A percentile compares a stretch with the other conserved stretches of the same genome.
phyloP scores from a whole-genome alignment of 2,113 vertebrate genomes.

The Platycercus adscitus region DNA sequence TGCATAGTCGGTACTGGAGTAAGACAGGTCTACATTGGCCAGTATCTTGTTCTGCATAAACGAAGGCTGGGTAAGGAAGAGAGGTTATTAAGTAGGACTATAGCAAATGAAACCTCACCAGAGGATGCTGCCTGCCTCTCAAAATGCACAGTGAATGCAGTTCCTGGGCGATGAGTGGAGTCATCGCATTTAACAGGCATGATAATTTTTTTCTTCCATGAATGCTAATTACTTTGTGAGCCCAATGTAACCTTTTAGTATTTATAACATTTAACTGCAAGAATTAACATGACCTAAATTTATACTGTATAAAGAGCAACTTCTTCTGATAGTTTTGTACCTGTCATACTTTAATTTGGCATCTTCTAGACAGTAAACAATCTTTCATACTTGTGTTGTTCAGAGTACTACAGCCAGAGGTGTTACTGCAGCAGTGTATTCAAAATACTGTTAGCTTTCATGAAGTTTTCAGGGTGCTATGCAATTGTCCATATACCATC shows the following conservation, averaged over 20 bases:
- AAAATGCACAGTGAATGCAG: background rate
- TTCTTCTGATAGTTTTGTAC: background rate
- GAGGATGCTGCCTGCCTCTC: background rate
- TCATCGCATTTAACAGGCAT: background rate
- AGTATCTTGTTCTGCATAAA: background rate
- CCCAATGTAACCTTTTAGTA: background rate
- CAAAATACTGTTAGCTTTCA: background rate
- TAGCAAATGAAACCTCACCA: background rate
- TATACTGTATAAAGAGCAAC: background rate
- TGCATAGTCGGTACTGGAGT: background rate
- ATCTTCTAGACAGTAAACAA: background rate
- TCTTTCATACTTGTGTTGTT: background rate
- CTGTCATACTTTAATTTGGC: background rate
- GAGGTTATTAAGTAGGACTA: background rate
- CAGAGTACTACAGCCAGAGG: background rate
- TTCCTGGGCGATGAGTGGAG: background rate
- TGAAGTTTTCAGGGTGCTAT: background rate
- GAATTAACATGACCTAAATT: background rate
- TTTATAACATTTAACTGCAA: background rate
- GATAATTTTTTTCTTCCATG: background rate
- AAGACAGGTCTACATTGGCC: background rate
- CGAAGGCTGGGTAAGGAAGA: background rate
- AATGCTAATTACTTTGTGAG: background rate
- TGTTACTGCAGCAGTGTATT: background rate
- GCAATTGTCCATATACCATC: background rate